Evolutionary conservation across 2,888 invertebrate genomes (phyloP).

Genomic region (Meliscaeva auricollis): DNA sequence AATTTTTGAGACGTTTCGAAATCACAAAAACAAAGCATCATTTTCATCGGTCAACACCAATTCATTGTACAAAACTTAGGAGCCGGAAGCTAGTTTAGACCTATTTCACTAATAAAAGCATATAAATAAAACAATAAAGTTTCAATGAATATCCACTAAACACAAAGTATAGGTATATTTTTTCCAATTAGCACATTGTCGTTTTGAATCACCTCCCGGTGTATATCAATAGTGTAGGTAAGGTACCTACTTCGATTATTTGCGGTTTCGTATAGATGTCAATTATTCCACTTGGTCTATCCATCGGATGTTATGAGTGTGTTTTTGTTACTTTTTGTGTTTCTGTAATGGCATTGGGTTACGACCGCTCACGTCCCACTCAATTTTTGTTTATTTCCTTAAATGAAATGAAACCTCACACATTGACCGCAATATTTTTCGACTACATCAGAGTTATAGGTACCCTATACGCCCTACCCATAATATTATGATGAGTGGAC

Average conservation of each 20-base stretch:
- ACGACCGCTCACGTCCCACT: slow-evolving; percentile 75
- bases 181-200: slow-evolving; percentile 71
- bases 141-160: slow-evolving; percentile 60
- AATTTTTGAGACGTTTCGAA: too few relatives aligned
- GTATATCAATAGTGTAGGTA: not conserved
- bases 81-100: not conserved
- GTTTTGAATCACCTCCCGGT: slow-evolving; percentile 8
- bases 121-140: slow-evolving; percentile 38
- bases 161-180: slow-evolving; percentile 51
- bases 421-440: slow-evolving; percentile 75
- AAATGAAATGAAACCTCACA: slow-evolving; percentile 76
- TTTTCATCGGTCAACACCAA: not conserved
- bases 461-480: not conserved
- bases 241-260: slow-evolving; percentile 6
- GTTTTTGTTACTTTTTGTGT: slow-evolving; percentile 43
- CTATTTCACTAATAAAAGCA: not conserved
- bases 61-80: not conserved
- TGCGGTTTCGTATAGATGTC: slow-evolving; percentile 45
- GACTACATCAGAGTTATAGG: slow-evolving; percentile 2
- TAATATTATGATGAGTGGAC: not conserved
- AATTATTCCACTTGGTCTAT: slow-evolving; percentile 47
- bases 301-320: slow-evolving; percentile 40
- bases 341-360: slow-evolving; percentile 70
- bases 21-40: too few relatives aligned
- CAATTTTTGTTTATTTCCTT: slow-evolving; percentile 75